Evolutionary conservation across 1,140 invertebrate species (phyloP), one percentile per base, ranked within the genome.

Genomic region (Aradophagus sp.): DNA sequence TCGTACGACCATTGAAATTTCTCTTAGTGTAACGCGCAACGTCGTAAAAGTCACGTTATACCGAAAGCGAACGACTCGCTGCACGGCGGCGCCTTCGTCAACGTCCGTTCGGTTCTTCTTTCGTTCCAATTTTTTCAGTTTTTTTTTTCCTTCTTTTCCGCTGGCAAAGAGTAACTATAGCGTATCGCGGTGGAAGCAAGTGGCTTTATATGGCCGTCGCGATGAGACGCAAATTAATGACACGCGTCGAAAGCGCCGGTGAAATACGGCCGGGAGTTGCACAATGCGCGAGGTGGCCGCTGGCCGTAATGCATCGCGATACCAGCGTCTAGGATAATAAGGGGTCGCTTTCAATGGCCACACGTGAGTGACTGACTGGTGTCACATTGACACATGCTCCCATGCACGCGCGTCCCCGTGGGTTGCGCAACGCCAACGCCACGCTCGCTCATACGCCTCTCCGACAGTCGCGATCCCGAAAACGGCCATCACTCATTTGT

Each of bases 181-280:
- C 63, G 36, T 73, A 73, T 56, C 48, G 48, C 52, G 44, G 58
- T 19, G 14, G 42, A 47, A 32, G 36, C 47, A 42, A 61, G 52
- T 74, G 55, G 32, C 68, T 69, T 74, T 69, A 74, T 74, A 69
- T 56, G 59, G 55, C 50, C 38, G 42, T 50, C 61, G 50, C 66
- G 72, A 74, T 74, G 72, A 74, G 67, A 74, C 72, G 66, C 62
- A 74, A 74, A 74, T 74, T 74, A 74, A 74, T 74, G 72, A 74
- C 66, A 74, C 72, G 61, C 72, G 72, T 70, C 72, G 66, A 74
- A 74, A 69, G 67, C 61, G 65, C 36, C 72, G 52, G 67, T 74
- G 72, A 74, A 74, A 74, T 70, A 69, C 72, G 66, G 52, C 50
- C 56, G 48, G 52, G 52, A 66, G 66, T 74, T 74, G 67, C 62